phyloP scores from a whole-genome alignment of 1,140 invertebrate genomes.

The Globodera ellingtonae region DNA sequence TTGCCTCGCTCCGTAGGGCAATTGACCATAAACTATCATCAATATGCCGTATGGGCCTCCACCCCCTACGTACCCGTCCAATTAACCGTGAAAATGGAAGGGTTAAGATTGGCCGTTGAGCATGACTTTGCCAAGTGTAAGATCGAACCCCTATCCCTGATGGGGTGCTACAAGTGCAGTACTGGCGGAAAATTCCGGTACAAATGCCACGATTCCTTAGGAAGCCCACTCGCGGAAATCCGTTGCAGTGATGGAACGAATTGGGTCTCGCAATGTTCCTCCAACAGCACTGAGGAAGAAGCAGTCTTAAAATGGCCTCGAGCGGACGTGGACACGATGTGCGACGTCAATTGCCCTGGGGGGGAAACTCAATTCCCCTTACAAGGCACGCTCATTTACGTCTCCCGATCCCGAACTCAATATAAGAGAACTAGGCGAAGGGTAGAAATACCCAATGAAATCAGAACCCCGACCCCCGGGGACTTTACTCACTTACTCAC shows the following conservation, averaged over 20 bases:
- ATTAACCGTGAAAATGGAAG: neutral
- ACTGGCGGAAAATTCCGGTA: neutral
- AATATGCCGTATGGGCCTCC: neutral
- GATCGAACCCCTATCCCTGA: neutral
- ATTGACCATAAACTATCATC: neutral
- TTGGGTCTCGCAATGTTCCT: neutral
- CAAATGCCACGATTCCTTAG: neutral
- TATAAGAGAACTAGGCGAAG: too few species aligned
- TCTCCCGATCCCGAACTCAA: neutral
- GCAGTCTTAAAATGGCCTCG: neutral
- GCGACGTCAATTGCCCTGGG: neutral
- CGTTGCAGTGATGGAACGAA: neutral
- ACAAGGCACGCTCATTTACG: neutral
- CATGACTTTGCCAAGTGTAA: neutral
- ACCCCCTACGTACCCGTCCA: neutral
- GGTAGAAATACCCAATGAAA: too few species aligned
- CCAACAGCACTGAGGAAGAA: neutral
- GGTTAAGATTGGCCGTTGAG: neutral
- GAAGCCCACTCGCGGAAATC: neutral
- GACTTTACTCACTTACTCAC: too few species aligned
- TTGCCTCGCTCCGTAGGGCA: neutral
- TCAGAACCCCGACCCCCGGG: too few species aligned
- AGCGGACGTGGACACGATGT: neutral
- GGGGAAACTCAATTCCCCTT: neutral
- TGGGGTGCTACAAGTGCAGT: constrained; percentile 2